Base-by-base conservation (phyloP, 2,888 invertebrate genomes). In the Pseudococcus viburni region DNA sequence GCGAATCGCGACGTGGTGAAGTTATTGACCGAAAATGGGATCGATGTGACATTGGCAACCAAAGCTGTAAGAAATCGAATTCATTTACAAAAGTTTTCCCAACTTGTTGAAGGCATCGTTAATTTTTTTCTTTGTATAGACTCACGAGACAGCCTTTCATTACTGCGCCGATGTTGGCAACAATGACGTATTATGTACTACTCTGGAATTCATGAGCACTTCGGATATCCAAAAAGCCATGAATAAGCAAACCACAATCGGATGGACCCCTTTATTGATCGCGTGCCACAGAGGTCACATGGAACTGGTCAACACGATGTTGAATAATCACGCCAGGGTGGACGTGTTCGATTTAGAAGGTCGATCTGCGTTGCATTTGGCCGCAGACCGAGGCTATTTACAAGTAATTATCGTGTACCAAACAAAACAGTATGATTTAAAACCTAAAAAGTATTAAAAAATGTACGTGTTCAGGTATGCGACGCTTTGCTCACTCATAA, bases 291-390 rank as follows among this genome's bases (percentile, higher is more conserved):
- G 96, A 91, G 99, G 99, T 7, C 99, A 99, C 92, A 95, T 97
- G 93, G 97, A 97, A 91, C 94, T 99, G 90, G 98, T 99, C 73
- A 96, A 94, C 91, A 96, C 96, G 89, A 93, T 99, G 89, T 93
- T 99, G 89, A 94, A 96, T 64, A 98, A 99, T 92, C 98, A 99
- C 92, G 99, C 99, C 11, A 94, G 99, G 91, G 99, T 99, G 22
- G 99, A 99, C 92, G 99, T 99, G 0, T 99, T 99, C 92, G 99
- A 99, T 91, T 95, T 95, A 90, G 99, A 99, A 92, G 97, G 97
- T 51, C 93, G 99, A 91, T 99, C 99, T 3, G 99, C 99, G 0
- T 93, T 99, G 85, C 99, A 99, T 92, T 93, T 99, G 90, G 98
- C 98, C 17, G 98, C 98, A 0, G 98, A 99, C 92, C 96, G 96